A percentile compares a stretch with the other conserved stretches of the same genome.
Conservation (phyloP, 2,113 vertebrate species). For the Cynocephalus volans region DNA sequence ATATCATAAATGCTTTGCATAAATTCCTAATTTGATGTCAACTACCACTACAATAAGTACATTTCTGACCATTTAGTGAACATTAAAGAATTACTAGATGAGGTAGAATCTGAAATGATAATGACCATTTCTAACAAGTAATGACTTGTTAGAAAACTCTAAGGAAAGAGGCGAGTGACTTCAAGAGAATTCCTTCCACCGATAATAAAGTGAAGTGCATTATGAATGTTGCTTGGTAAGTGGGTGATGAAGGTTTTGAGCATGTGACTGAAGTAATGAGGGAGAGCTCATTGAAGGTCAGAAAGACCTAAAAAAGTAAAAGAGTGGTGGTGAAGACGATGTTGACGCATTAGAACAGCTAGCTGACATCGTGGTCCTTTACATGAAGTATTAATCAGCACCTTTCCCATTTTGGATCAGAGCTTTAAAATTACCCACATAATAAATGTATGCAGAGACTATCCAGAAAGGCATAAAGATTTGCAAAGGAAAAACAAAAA, state of each 20-base stretch:
- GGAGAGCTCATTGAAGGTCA: conserved; percentile 48
- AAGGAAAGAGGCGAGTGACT: conserved; percentile 55
- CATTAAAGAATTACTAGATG: conserved; percentile 9
- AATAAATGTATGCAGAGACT: not conserved
- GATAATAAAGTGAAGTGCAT: conserved; percentile 61
- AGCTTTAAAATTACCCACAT: not conserved
- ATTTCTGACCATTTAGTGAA: not conserved
- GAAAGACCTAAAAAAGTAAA: not conserved
- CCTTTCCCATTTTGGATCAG: not conserved
- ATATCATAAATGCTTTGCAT: conserved; percentile 14
- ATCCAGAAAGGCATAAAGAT: not conserved
- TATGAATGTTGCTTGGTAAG: conserved; percentile 55
- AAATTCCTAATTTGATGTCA: conserved; percentile 49
- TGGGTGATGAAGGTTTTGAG: conserved; percentile 71
- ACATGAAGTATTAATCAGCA: not conserved
- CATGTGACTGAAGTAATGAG: conserved; percentile 21
- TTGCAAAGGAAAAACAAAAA: not conserved
- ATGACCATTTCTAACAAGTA: not conserved
- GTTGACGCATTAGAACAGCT: not conserved
- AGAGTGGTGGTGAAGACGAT: not conserved
- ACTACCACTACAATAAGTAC: not conserved
- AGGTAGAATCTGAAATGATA: conserved; percentile 25
- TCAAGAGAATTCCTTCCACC: conserved; percentile 71
- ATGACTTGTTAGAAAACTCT: not conserved
- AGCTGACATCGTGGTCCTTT: not conserved